Conservation (phyloP, 2,113 vertebrate species). For the Dascyllus trimaculatus region DNA sequence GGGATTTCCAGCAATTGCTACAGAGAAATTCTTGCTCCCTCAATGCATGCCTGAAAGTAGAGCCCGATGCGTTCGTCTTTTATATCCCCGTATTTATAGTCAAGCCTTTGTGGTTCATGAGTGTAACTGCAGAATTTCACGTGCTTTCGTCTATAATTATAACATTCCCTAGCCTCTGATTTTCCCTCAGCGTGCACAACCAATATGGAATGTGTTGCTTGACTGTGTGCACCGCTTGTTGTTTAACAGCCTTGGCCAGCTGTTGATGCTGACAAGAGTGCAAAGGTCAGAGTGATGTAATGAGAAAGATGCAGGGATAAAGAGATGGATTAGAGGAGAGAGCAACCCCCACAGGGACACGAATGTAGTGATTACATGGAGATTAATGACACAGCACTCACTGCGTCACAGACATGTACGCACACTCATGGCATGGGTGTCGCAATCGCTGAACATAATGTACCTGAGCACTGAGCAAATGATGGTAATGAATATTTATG, state of each 20-base stretch:
- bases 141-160: slow-evolving; percentile 1
- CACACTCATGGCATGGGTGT: background rate
- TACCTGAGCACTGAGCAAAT: background rate
- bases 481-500: too few relatives aligned
- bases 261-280: slow-evolving; percentile 66
- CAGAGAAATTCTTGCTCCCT: background rate
- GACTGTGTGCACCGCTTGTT: slow-evolving; percentile 33
- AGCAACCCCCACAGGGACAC: slow-evolving; percentile 54
- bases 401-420: slow-evolving; percentile 24
- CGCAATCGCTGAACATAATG: background rate
- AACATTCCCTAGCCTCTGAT: background rate
- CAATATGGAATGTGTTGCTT: slow-evolving; percentile 26
- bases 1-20: background rate
- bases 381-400: slow-evolving; percentile 74
- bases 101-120: background rate
- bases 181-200: slow-evolving; percentile 6
- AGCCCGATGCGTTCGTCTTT: slow-evolving; percentile 10
- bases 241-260: slow-evolving; percentile 68
- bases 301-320: slow-evolving; percentile 69
- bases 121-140: slow-evolving; percentile 1
- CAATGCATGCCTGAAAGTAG: background rate
- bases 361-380: slow-evolving; percentile 74
- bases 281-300: slow-evolving; percentile 78
- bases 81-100: slow-evolving; percentile 12
- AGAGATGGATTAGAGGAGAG: slow-evolving; percentile 72